phyloP scores from a whole-genome alignment of 2,888 invertebrate genomes.

The Camponotus fellah region DNA sequence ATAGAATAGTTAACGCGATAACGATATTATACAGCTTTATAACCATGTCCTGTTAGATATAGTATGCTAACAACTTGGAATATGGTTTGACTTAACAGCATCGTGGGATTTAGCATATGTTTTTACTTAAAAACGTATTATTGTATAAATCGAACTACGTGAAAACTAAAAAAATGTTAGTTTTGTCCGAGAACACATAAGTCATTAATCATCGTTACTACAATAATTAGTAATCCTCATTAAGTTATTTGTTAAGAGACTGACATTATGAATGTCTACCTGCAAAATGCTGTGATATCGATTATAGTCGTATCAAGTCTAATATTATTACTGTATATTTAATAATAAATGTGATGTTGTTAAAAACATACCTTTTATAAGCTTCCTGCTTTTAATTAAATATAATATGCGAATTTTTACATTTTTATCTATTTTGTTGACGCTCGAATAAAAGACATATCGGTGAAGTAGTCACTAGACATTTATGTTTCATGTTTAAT shows the following conservation, averaged over 20 bases:
- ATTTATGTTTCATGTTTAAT: background rate
- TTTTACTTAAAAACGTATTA: conserved; percentile 74
- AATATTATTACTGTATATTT: conserved; percentile 77
- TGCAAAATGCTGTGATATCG: conserved; percentile 84
- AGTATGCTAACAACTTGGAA: conserved; percentile 79
- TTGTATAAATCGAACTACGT: conserved; percentile 67
- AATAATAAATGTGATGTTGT: conserved; percentile 76
- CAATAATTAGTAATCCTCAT: conserved; percentile 8
- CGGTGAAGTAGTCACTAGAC: background rate
- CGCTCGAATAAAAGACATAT: conserved; percentile 7
- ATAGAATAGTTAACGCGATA: conserved; percentile 25
- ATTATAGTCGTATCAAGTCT: conserved; percentile 81
- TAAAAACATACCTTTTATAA: conserved; percentile 55
- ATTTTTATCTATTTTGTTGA: conserved; percentile 1
- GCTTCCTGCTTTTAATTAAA: conserved; percentile 6
- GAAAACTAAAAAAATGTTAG: conserved; percentile 7
- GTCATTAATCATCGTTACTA: conserved; percentile 14
- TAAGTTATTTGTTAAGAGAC: conserved; percentile 77
- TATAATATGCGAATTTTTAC: background rate
- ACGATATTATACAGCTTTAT: conserved; percentile 42
- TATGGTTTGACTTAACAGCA: conserved; percentile 71
- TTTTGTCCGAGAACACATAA: conserved; percentile 21
- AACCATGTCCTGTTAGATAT: conserved; percentile 81
- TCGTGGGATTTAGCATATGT: conserved; percentile 76
- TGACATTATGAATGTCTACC: conserved; percentile 83